These are phyloP conservation scores for Acyrthosiphon pisum DNA, from an alignment of 1,140 invertebrate species.

Conservation along the genomic window DNA sequence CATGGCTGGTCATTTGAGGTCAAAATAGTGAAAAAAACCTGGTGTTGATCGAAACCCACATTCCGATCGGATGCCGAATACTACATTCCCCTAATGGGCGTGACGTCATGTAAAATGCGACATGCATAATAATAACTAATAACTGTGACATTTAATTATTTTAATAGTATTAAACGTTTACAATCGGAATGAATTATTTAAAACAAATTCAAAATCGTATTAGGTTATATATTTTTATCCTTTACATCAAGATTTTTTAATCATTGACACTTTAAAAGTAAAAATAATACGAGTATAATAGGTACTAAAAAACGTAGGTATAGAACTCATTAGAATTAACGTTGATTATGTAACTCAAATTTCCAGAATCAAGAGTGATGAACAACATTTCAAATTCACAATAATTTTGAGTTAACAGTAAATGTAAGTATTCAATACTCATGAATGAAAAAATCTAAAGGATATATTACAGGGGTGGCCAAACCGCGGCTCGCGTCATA, in stretches of 20 bases:
- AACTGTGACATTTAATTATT: conserved; percentile 21
- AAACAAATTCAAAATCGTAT: not conserved
- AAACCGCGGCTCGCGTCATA: too few species aligned
- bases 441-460: not conserved
- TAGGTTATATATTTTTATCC: not conserved
- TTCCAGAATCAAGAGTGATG: not conserved
- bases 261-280: too few species aligned
- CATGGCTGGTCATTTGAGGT: conserved; percentile 19
- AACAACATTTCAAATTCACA: not conserved
- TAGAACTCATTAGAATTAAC: not conserved
- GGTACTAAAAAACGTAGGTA: not conserved
- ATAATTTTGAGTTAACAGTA: not conserved
- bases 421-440: not conserved
- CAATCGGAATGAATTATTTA: not conserved
- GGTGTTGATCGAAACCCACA: conserved; percentile 18
- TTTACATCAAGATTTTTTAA: not conserved
- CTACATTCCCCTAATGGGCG: conserved; percentile 35
- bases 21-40: conserved; percentile 38
- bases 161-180: not conserved
- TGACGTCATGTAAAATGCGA: conserved; percentile 31
- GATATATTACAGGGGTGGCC: too few species aligned
- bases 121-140: conserved; percentile 26
- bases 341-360: not conserved
- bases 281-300: not conserved
- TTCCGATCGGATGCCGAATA: conserved; percentile 35